Conservation (phyloP, 2,113 vertebrate species). For the Hippolais icterina region DNA sequence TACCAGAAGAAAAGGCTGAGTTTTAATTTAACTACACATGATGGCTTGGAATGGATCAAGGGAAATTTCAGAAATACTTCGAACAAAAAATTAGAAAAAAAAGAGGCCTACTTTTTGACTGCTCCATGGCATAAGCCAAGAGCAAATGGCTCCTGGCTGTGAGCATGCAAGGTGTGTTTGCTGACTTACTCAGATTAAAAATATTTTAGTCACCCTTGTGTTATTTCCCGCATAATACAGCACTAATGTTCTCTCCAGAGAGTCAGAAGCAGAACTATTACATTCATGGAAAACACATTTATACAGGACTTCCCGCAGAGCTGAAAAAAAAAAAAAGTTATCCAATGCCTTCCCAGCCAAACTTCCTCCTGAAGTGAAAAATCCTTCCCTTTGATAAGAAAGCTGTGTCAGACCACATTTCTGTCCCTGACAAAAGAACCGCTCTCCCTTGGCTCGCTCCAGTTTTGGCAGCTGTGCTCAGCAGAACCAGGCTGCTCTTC, state of each 20-base stretch:
- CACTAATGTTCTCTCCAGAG: neutral
- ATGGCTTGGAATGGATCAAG: neutral
- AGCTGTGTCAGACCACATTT: neutral
- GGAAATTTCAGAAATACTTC: neutral
- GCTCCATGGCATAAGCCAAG: neutral
- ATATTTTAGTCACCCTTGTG: neutral
- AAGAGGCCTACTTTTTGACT: neutral
- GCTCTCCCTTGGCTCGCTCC: neutral
- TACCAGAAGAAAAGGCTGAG: neutral
- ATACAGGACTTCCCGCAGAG: neutral
- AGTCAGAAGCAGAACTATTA: neutral
- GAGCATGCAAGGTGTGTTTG: neutral
- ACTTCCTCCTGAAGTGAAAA: slow-evolving; percentile 50
- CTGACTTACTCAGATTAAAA: neutral
- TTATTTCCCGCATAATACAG: neutral
- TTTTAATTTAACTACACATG: neutral
- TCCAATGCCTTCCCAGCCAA: slow-evolving; percentile 23
- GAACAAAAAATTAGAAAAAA: neutral
- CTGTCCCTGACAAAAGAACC: neutral
- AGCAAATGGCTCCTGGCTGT: slow-evolving; percentile 6
- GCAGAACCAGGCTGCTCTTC: neutral
- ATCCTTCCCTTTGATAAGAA: slow-evolving; percentile 46
- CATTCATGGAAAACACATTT: slow-evolving; percentile 17
- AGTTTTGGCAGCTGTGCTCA: slow-evolving; percentile 3
- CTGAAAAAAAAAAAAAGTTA: neutral